Evolutionary conservation across 2,888 invertebrate species (phyloP), one percentile per base, ranked within the genome.

Genomic region (Pristionchus mayeri): DNA sequence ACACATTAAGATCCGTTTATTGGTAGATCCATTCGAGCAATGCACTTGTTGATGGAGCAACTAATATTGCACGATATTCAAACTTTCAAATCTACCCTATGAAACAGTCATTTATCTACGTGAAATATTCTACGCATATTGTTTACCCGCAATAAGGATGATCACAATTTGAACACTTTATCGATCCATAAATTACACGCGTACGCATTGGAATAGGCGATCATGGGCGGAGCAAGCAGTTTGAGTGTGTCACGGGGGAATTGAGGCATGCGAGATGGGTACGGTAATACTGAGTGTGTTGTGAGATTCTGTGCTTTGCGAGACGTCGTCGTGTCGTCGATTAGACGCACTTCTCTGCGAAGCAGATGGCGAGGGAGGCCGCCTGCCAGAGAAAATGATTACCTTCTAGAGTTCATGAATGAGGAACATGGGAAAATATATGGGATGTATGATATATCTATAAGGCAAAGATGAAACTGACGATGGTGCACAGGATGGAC

Each of bases 281-380:
- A 44, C 71, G 71, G 71, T 71, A 71, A 71, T 71, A 71, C 71
- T 71, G 71, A 71, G 71, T 71, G 71, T 24, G 71, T 18, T 71
- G 71, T 71, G 71, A 71, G 71, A 71, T 71, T 71, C 71, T 71
- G 71, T 3, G 21, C 4, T 21, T n/a, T 71, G 40, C 37, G 71
- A 71, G 30, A 44, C 44, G 71, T 71, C 40, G 71, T 0, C 71
- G 71, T 18, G 16, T 37, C 7, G 18, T 4, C 4, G 11, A 9
- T 67, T 71, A 71, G 40, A 71, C 71, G 40, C 71, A 71, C 71
- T 71, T 71, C 44, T 71, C 71, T n/a, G 71, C 71, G 40, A 71
- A 71, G 71, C 71, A 71, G 24, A 71, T 71, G 71, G 71, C 71
- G 9, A 71, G 40, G 0, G 71, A 71, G 71, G 71, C 71, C n/a